Conservation (phyloP, 2,797 vertebrate species). For the Thaleichthys pacificus region DNA sequence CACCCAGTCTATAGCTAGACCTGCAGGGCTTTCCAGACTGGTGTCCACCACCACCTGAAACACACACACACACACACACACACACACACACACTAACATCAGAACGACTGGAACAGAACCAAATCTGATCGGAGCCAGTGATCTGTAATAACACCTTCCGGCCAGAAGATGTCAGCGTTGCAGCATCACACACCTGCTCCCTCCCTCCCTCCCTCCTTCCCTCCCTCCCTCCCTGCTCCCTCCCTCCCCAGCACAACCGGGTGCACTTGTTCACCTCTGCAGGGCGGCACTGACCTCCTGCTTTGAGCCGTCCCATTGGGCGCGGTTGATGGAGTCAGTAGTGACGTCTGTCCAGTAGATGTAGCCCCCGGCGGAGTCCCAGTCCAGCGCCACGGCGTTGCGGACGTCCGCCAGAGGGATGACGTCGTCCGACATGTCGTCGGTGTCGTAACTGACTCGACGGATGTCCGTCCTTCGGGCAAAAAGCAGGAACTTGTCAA, state of each 20-base stretch:
- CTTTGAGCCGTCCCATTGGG: slow-evolving; percentile 92
- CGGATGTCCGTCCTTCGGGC: slow-evolving; percentile 99
- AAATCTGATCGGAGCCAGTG: background rate
- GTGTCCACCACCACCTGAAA: slow-evolving; percentile 91
- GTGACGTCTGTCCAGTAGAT: slow-evolving; percentile 99
- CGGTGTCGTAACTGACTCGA: slow-evolving; percentile 99
- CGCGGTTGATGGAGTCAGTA: slow-evolving; percentile 96
- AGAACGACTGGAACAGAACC: background rate
- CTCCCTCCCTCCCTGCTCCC: background rate
- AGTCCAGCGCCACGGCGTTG: slow-evolving; percentile 97
- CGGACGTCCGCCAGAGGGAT: slow-evolving; percentile 95
- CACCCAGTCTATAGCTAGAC: slow-evolving; percentile 95
- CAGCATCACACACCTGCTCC: slow-evolving; percentile 10
- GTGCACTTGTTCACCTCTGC: too few species aligned
- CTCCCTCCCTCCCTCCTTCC: too few species aligned
- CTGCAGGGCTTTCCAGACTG: slow-evolving; percentile 96
- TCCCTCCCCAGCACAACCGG: too few species aligned
- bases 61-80: background rate
- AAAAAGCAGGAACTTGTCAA: slow-evolving; percentile 99
- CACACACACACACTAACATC: background rate
- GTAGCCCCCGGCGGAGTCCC: slow-evolving; percentile 89
- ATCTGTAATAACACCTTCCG: slow-evolving; percentile 21
- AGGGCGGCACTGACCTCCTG: slow-evolving; percentile 84
- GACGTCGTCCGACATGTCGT: slow-evolving; percentile 96
- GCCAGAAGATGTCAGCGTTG: slow-evolving; percentile 59